Base-by-base conservation (phyloP, 2,888 invertebrate species). In the Craniophora ligustri region DNA sequence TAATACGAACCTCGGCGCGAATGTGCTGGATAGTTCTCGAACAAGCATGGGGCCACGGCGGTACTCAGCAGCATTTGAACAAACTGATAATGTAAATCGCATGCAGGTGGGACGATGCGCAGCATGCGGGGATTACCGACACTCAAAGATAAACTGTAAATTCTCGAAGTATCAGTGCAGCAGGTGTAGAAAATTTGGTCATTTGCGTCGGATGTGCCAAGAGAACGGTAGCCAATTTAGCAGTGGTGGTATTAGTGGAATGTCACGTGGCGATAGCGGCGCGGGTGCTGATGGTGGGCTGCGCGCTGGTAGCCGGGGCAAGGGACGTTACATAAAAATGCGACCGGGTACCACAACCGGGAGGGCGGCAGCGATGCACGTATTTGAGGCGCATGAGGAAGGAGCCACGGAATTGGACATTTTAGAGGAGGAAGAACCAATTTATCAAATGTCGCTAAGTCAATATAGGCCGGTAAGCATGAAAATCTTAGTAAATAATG, bases 381-480 rank as follows among this genome's bases (percentile, higher is more conserved):
- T 19, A 19, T 19, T 19, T 19, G 19, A 19, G 23, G 23, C 23
- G 23, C 23, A 23, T 23, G 23, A 8, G 3, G 8, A 8, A 0
- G 23, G 1, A 5, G 8, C 6, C 21, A 21, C 23, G 23, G 8
- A 3, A 2, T 23, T 8, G 8, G 23, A 8, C 23, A 10, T 8
- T 10, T 2, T 4, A 3, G 21, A 13, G 13, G 21, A 11, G 11
- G 36, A 36, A n/a, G 19, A 36, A 36, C 36, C 36, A 5, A 36
- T 36, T 1, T 36, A 36, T 21, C 36, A 36, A 36, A 36, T 36
- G 36, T 36, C 36, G 3, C 5, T 36, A 11, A 36, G 21, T 11
- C 21, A 36, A 36, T 36, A 36, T 11, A 36, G 21, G 13, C 36
- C 36, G 36, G 36, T 36, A n/a, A n/a, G 34, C 16, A 34, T 34